phyloP scores from a whole-genome alignment of 2,888 invertebrate genomes.

The Dendrolimus pini region DNA sequence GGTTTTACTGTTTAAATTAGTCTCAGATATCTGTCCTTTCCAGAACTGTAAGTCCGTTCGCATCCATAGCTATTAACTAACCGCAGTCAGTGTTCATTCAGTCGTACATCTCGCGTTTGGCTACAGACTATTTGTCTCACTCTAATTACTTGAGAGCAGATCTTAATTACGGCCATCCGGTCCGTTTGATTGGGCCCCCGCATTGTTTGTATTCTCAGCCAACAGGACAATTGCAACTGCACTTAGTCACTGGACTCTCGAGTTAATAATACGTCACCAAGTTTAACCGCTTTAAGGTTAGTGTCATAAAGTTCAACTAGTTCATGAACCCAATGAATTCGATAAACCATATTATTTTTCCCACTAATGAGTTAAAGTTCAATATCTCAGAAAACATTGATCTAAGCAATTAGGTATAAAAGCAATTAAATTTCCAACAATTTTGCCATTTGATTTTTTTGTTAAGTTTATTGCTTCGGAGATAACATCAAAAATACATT shows the following conservation, averaged over 20 bases:
- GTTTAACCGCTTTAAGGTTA: neutral
- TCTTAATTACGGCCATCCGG: constrained; percentile 69
- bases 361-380: no score
- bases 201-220: constrained; percentile 54
- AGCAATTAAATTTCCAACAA: no score
- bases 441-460: no score
- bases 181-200: constrained; percentile 52
- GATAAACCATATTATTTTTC: no score
- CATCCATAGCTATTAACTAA: neutral
- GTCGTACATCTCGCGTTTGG: neutral
- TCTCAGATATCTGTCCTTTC: neutral
- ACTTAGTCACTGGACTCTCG: constrained; percentile 30
- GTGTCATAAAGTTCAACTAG: no score
- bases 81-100: neutral
- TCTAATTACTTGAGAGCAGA: constrained; percentile 52
- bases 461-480: no score
- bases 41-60: neutral
- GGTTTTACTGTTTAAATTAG: no score
- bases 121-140: constrained; percentile 34
- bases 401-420: no score
- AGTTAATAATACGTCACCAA: constrained; percentile 22
- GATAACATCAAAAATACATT: no score
- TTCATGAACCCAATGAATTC: no score
- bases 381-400: no score
- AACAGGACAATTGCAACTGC: constrained; percentile 58